Percentiles rank a stretch among this genome's conserved stretches.
Evolutionary conservation across 2,888 invertebrate species (phyloP).

Genomic region (Drosophila austrosaltans): DNA sequence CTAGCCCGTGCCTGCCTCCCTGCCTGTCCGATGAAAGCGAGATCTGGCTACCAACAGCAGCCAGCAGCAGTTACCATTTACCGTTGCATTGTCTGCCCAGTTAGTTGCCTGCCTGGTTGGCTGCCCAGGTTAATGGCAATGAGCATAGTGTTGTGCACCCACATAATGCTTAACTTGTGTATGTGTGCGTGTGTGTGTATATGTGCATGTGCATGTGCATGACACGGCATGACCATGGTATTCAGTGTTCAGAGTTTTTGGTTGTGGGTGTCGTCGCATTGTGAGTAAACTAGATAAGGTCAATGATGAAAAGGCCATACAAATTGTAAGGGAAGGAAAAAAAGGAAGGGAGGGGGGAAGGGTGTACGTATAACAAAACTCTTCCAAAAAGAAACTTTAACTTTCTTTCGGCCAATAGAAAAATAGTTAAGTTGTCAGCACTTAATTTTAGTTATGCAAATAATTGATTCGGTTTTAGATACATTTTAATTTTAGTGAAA

Average conservation of each 20-base stretch:
- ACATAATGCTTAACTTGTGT: slow-evolving; percentile 39
- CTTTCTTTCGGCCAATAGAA: not conserved
- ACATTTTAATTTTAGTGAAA: no score
- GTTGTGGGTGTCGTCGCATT: slow-evolving; percentile 12
- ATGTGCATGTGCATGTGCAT: slow-evolving; percentile 8
- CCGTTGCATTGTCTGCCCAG: slow-evolving; percentile 44
- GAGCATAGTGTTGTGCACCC: slow-evolving; percentile 21
- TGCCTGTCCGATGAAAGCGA: slow-evolving; percentile 10
- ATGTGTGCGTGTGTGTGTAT: not conserved
- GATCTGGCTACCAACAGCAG: slow-evolving; percentile 26
- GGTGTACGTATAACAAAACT: no score
- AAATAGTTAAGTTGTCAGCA: no score
- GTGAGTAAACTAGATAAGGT: slow-evolving; percentile 13
- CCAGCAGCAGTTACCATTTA: slow-evolving; percentile 38
- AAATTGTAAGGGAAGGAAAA: not conserved
- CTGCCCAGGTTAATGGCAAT: slow-evolving; percentile 47
- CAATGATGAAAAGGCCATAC: slow-evolving; percentile 5
- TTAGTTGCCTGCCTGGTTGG: slow-evolving; percentile 34
- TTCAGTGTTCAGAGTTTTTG: not conserved
- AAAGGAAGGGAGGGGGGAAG: no score
- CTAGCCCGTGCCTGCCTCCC: not conserved
- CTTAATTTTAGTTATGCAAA: no score
- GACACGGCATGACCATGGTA: not conserved
- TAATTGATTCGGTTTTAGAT: no score
- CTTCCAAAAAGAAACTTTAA: not conserved